phyloP scores from a whole-genome alignment of 2,888 invertebrate species.

The Lasioglossum figueresi region DNA sequence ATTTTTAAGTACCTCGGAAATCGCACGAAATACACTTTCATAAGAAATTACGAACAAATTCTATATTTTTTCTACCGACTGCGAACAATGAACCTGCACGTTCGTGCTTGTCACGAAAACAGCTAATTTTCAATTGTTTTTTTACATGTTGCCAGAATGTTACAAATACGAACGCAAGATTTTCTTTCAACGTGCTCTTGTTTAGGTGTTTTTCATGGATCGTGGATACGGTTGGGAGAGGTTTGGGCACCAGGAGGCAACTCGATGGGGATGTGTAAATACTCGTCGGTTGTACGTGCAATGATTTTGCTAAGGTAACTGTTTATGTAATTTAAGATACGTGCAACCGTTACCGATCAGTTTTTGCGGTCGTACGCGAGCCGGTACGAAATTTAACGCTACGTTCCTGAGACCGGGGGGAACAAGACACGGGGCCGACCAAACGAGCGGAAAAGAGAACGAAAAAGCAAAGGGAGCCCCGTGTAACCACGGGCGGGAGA shows the following conservation, averaged over 20 bases:
- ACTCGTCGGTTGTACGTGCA: constrained; percentile 19
- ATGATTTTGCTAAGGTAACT: constrained; percentile 43
- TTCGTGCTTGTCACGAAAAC: background rate
- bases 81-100: background rate
- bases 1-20: background rate
- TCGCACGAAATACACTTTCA: background rate
- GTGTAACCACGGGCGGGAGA: constrained; percentile 40
- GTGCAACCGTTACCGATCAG: constrained; percentile 54
- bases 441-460: constrained; percentile 33
- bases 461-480: constrained; percentile 50
- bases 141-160: background rate
- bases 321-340: constrained; percentile 52
- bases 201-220: background rate
- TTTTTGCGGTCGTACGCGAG: constrained; percentile 44
- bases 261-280: constrained; percentile 17
- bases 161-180: background rate
- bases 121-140: background rate
- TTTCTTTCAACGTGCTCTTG: background rate
- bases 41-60: background rate
- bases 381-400: constrained; percentile 55
- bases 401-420: constrained; percentile 31
- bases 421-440: constrained; percentile 18
- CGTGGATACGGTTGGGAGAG: background rate
- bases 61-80: background rate
- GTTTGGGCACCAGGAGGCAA: background rate